Conservation (phyloP, 2,888 invertebrate species). For the Zonitis immaculata region DNA sequence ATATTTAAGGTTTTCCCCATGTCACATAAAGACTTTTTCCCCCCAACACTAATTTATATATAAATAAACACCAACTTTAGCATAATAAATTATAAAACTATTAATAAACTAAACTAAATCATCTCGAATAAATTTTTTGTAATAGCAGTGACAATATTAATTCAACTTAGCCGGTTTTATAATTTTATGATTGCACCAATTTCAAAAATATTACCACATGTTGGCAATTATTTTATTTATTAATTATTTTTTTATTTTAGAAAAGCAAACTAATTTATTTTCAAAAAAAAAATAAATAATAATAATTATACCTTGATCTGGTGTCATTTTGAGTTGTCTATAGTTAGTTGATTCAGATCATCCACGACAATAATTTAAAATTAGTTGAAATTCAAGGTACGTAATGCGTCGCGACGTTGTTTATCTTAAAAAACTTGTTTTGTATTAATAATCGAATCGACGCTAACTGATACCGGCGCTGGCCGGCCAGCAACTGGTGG, state of each 20-base stretch:
- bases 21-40: too few relatives aligned
- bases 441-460: too few relatives aligned
- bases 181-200: neutral
- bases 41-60: neutral
- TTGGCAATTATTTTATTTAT: neutral
- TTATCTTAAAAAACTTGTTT: neutral
- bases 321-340: neutral
- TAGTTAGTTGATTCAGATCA: too few relatives aligned
- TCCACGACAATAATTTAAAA: neutral
- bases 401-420: slow-evolving; percentile 21
- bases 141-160: neutral
- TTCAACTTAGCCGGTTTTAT: too few relatives aligned
- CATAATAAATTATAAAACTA: neutral
- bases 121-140: neutral
- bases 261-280: too few relatives aligned
- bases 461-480: slow-evolving; percentile 25
- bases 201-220: neutral
- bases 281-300: neutral
- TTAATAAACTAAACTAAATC: neutral
- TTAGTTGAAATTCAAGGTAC: neutral
- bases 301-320: neutral
- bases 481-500: slow-evolving; percentile 33
- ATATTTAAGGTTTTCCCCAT: too few relatives aligned
- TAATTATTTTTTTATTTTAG: too few relatives aligned
- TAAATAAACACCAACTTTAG: neutral